Conservation (phyloP, 2,113 vertebrate species). For the Hypanus sabinus region DNA sequence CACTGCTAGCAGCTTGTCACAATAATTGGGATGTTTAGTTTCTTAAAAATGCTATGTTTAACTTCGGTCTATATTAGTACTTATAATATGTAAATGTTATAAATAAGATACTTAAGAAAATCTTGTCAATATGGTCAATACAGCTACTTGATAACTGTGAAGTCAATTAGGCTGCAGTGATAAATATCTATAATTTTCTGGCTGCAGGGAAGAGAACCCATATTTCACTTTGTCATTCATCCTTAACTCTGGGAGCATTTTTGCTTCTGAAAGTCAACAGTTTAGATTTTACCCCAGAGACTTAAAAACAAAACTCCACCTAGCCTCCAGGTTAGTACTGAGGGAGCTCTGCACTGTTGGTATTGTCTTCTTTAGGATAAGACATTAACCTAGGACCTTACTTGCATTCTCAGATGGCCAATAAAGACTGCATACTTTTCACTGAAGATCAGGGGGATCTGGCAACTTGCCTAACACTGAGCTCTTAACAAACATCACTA, state of each 20-base stretch:
- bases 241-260: neutral
- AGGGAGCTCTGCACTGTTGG: neutral
- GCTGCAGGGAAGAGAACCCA: neutral
- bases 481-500: neutral
- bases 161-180: neutral
- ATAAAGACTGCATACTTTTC: neutral
- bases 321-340: neutral
- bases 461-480: neutral
- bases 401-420: neutral
- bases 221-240: neutral
- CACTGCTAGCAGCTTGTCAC: neutral
- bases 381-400: neutral
- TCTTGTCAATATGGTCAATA: neutral
- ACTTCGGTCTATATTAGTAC: neutral
- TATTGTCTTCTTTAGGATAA: neutral
- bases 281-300: neutral
- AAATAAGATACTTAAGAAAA: neutral
- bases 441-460: neutral
- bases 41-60: neutral
- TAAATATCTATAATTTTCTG: neutral
- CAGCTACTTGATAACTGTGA: conserved; percentile 1
- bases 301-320: neutral
- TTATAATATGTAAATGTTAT: neutral
- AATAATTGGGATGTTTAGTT: neutral
- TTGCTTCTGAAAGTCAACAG: neutral